A percentile compares a stretch with the other conserved stretches of the same genome.
These are phyloP conservation scores for Xiphophorus maculatus DNA, from an alignment of 2,113 vertebrate genomes.

Conservation along the genomic window DNA sequence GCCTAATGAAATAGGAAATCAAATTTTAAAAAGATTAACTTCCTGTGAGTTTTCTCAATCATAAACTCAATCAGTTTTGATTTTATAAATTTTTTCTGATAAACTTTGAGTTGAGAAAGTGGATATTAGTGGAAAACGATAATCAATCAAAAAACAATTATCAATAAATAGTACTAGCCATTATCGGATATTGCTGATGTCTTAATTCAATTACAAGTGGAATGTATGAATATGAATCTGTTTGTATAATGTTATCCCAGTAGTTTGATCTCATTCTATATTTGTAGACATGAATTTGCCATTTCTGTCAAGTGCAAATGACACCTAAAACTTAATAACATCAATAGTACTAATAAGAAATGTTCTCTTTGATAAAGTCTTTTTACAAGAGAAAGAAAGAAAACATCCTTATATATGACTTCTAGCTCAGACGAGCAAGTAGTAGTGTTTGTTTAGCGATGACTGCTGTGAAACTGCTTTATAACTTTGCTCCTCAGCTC, in stretches of 20 bases:
- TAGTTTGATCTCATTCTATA: background rate
- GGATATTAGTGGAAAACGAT: background rate
- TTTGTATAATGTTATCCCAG: background rate
- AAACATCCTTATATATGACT: background rate
- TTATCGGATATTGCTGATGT: background rate
- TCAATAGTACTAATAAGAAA: no score
- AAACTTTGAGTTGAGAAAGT: background rate
- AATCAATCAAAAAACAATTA: background rate
- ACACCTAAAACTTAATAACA: no score
- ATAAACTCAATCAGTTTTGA: background rate
- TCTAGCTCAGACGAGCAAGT: background rate
- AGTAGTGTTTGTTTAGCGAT: conserved; percentile 26
- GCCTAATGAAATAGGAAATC: background rate
- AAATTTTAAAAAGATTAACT: background rate
- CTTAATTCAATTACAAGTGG: background rate
- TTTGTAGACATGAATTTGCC: background rate
- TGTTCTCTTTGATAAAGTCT: background rate
- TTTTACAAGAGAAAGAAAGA: background rate
- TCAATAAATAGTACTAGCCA: background rate
- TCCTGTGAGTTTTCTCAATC: background rate
- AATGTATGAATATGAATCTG: background rate
- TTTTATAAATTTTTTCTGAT: background rate
- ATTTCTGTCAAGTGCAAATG: no score
- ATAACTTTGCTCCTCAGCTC: conserved; percentile 65
- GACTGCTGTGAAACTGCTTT: conserved; percentile 33